These are phyloP conservation scores for Theocolax elegans DNA, from an alignment of 1,140 invertebrate species.

Conservation along the genomic window DNA sequence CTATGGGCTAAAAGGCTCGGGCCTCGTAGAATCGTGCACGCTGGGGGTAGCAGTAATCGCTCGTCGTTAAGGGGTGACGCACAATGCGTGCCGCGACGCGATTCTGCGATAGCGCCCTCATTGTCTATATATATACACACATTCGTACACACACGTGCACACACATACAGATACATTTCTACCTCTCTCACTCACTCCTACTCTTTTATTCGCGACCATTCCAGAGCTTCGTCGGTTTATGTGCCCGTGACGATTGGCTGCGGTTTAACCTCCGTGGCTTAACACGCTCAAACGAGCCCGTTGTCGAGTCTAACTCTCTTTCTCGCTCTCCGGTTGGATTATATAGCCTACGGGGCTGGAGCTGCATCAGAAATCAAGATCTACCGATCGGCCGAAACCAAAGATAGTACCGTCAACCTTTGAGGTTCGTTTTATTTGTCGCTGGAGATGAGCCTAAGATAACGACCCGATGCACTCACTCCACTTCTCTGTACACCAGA, in stretches of 20 bases:
- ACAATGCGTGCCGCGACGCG: conserved; percentile 63
- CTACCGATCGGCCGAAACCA: background rate
- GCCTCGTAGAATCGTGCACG: background rate
- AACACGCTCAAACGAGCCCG: conserved; percentile 62
- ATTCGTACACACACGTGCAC: conserved; percentile 39
- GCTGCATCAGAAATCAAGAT: conserved; percentile 8
- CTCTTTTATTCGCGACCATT: conserved; percentile 31
- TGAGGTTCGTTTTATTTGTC: conserved; percentile 15
- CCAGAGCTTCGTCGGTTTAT: conserved; percentile 45
- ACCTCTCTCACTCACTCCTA: background rate
- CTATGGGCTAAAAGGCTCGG: conserved; percentile 10
- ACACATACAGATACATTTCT: background rate
- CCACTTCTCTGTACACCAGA: no score
- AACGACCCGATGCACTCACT: conserved; percentile 6
- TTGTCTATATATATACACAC: conserved; percentile 49
- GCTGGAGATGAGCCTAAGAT: background rate
- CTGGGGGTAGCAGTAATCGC: conserved; percentile 55
- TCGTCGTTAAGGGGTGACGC: conserved; percentile 60
- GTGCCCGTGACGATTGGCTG: conserved; percentile 57
- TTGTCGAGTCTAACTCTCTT: conserved; percentile 47
- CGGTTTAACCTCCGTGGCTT: conserved; percentile 61
- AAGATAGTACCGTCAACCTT: conserved; percentile 3
- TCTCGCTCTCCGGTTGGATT: conserved; percentile 7
- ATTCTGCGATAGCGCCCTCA: conserved; percentile 62
- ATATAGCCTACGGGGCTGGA: background rate